These are phyloP conservation scores for Potamilus streckersoni DNA, from an alignment of 1,140 invertebrate genomes.

Conservation along the genomic window DNA sequence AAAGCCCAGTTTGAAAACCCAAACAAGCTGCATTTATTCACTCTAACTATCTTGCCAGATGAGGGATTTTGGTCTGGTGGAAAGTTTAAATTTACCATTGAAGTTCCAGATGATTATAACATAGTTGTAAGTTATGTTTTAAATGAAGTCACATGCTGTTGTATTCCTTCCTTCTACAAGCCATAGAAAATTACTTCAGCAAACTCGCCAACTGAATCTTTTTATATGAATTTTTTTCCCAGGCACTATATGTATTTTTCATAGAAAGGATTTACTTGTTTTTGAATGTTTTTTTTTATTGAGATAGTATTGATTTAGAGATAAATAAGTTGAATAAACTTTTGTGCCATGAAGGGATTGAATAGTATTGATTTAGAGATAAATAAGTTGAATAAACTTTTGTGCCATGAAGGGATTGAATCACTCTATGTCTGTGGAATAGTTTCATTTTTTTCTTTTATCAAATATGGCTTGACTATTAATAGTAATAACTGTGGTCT, in stretches of 20 bases:
- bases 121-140: slow-evolving; percentile 79
- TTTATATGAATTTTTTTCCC: not conserved
- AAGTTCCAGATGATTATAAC: slow-evolving; percentile 94
- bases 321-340: no score
- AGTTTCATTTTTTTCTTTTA: no score
- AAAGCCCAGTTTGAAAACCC: slow-evolving; percentile 84
- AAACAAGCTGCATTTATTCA: slow-evolving; percentile 85
- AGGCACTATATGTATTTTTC: not conserved
- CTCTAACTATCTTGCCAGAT: slow-evolving; percentile 82
- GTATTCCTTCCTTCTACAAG: slow-evolving; percentile 14
- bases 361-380: no score
- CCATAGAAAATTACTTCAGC: not conserved
- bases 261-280: not conserved
- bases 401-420: no score
- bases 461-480: no score
- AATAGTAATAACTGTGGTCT: no score
- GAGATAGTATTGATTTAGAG: no score
- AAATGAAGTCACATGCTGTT: no score
- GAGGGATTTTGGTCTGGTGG: slow-evolving; percentile 92
- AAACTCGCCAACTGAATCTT: not conserved
- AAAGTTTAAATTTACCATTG: slow-evolving; percentile 85
- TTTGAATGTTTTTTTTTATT: not conserved
- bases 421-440: no score
- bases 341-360: no score
- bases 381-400: no score